Evolutionary conservation across 1,140 invertebrate species (phyloP), one percentile per base, ranked within the genome.

Genomic region (Bombyx mandarina): DNA sequence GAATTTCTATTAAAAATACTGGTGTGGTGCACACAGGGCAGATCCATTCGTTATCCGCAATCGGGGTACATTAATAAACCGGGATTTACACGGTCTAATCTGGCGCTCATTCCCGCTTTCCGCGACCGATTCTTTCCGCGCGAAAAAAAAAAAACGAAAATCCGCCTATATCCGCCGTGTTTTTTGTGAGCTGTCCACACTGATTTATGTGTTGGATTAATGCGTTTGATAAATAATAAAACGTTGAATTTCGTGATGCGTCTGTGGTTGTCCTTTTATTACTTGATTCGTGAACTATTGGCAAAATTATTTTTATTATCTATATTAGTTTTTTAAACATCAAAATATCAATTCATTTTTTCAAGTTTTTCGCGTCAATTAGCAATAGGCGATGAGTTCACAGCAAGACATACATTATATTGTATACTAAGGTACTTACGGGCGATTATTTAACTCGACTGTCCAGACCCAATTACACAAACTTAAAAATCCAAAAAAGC

Each of bases 101-200:
- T 84, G 73, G 63, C 72, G 67, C 78, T 86, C 82, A 82, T 86
- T 86, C 75, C 81, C 76, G 77, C 82, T 84, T 84, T 86, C 79
- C 81, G 75, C 82, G 80, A 71, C 61, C 77, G 76, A 82, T 80
- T 82, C 77, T 86, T 83, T 81, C 74, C 78, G 72, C 79, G 79
- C 73, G 67, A 76, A 69, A 73, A 68, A 81, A 68, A 81, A 65
- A 51, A 8, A 22, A 26, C 26, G 26, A 35, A 35, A 35, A 35
- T 35, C 18, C 66, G 64, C 71, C 70, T 69, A 71, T 69, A 77
- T 73, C 69, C 73, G 22, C 10, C 45, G 44, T 35, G 18, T 22
- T 43, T 43, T 48, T 56, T 56, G 18, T 56, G 43, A 49, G 48
- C 49, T 75, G 71, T 77, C 75, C 68, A 65, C 74, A 63, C 67